phyloP scores from a whole-genome alignment of 2,797 vertebrate genomes.

The Peromyscus eremicus region DNA sequence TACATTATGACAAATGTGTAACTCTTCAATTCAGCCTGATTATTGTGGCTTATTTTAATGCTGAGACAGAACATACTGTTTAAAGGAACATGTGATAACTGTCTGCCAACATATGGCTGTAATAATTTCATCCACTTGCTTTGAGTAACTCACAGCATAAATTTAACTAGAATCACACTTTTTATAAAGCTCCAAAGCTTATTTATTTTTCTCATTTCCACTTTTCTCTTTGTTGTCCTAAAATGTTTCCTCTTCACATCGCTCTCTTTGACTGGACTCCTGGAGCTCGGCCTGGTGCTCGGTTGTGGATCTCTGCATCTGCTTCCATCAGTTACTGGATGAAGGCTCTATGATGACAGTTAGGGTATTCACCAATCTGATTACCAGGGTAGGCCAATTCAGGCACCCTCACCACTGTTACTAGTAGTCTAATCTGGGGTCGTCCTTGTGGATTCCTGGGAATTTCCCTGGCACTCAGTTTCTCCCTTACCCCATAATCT shows the following conservation, averaged over 20 bases:
- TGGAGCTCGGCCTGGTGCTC: too few species aligned
- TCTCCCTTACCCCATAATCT: too few species aligned
- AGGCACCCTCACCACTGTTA: too few species aligned
- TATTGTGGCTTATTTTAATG: conserved; percentile 55
- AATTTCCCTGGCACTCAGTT: too few species aligned
- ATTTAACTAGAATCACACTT: conserved; percentile 66
- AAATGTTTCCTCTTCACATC: not conserved
- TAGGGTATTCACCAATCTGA: too few species aligned
- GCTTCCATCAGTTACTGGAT: too few species aligned
- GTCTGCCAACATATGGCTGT: conserved; percentile 51
- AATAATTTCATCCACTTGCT: conserved; percentile 64
- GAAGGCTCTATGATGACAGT: too few species aligned
- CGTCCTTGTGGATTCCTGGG: too few species aligned
- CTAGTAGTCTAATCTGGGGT: too few species aligned
- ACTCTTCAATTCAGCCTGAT: not conserved
- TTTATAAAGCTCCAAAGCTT: conserved; percentile 50
- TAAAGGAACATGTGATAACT: conserved; percentile 66
- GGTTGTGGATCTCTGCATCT: too few species aligned
- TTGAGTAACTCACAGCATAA: conserved; percentile 68
- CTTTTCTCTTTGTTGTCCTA: conserved; percentile 64
- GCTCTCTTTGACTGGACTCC: too few species aligned
- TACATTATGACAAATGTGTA: not conserved
- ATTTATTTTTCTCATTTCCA: not conserved
- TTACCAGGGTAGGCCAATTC: too few species aligned
- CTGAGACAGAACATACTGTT: conserved; percentile 30